Evolutionary conservation across 2,888 invertebrate genomes (phyloP), one percentile per base, ranked within the genome.

Genomic region (Orthosia cruda): DNA sequence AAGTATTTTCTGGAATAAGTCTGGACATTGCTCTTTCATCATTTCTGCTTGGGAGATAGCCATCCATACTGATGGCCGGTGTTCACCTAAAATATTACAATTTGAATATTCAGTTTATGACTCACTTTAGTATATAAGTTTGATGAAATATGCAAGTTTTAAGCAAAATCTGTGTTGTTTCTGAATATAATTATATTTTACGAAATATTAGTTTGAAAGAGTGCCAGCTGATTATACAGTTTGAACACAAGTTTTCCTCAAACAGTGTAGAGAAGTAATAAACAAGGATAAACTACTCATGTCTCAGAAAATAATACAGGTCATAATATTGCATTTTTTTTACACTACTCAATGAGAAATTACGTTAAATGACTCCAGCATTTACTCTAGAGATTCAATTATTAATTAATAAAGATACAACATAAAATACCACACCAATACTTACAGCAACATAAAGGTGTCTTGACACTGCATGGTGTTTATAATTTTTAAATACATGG

Each of bases 11-110:
- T 97, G 97, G 92, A 98, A 98, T 3, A 98, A 95, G 90, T 97
- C 97, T n/a, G 97, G 97, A 57, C 95, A 96, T 86, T 97, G 97
- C 74, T 97, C 97, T 94, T 97, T 97, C 92, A 98, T 95, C 80
- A 96, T 97, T 79, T 98, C 97, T 26, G 98, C 99, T 64, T 98
- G 98, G 81, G 99, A 99, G 87, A 98, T 97, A 80, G 97, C 97
- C 97, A 99, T 98, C 99, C 99, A 99, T 80, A 98, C 98, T 95
- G 97, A 96, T 65, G 97, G 97, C 26, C 98, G 97, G 81, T 97
- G 97, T 88, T 97, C 97, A 93, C 96, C 94, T 95, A 81, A 61
- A 89, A 87, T 64, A 85, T 75, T 23, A 47, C 16, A 50, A n/a
- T 54, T 45, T 58, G 9, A 20, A 47, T 49, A 49, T 26, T 49